phyloP scores from a whole-genome alignment of 2,797 vertebrate genomes.

The Yasuhikotakia modesta region DNA sequence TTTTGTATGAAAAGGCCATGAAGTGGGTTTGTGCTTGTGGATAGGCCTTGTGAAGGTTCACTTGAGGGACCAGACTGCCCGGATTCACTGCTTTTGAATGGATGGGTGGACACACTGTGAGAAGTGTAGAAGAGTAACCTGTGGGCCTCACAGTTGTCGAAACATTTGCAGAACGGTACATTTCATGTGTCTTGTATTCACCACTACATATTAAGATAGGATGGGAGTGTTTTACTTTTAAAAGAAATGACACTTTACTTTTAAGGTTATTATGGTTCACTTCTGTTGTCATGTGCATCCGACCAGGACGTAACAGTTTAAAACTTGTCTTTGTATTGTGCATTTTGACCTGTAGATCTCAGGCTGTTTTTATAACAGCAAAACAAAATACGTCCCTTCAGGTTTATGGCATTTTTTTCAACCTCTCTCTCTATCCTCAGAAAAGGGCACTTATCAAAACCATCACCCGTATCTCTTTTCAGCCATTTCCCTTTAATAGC shows the following conservation, averaged over 20 bases:
- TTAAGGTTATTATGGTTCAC: neutral
- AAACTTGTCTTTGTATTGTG: neutral
- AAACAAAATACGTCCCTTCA: conserved; percentile 19
- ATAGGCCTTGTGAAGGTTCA: conserved; percentile 30
- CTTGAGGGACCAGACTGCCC: neutral
- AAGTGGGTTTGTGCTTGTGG: conserved; percentile 43
- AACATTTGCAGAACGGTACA: too few species aligned
- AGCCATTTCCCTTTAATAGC: conserved; percentile 74
- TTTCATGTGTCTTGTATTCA: neutral
- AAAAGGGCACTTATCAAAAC: conserved; percentile 73
- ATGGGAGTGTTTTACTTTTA: neutral
- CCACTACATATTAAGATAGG: neutral
- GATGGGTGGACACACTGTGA: neutral
- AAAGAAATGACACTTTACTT: neutral
- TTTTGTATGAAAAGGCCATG: conserved; percentile 59
- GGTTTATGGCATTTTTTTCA: conserved; percentile 58
- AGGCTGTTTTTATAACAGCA: neutral
- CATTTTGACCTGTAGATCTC: conserved; percentile 2
- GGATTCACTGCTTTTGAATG: neutral
- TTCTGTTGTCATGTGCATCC: neutral
- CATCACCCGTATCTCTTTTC: conserved; percentile 64
- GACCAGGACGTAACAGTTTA: neutral
- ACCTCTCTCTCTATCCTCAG: conserved; percentile 66
- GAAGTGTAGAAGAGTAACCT: conserved; percentile 12
- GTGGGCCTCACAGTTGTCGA: neutral